phyloP scores from a whole-genome alignment of 1,140 invertebrate genomes.

The Lepidurus couesii region DNA sequence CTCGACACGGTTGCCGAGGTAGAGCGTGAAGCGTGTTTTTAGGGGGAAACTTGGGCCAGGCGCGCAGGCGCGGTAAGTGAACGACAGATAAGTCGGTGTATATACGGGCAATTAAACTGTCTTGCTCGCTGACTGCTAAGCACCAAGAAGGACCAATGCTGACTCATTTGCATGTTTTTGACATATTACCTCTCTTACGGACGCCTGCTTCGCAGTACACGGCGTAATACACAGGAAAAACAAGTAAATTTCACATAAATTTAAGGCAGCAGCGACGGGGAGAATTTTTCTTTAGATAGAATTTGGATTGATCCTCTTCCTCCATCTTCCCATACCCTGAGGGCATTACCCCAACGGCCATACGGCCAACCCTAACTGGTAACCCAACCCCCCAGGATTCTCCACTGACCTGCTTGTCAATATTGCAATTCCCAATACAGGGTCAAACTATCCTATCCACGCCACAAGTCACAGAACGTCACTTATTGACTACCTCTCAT shows the following conservation, averaged over 20 bases:
- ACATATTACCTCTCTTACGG: neutral
- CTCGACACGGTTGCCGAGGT: neutral
- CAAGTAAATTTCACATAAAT: too few species aligned
- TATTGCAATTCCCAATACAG: neutral
- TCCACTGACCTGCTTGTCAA: neutral
- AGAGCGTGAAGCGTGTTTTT: neutral
- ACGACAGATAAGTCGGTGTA: neutral
- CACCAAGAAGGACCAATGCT: constrained; percentile 9
- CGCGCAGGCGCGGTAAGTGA: neutral
- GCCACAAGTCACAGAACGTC: neutral
- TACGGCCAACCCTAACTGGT: too few species aligned
- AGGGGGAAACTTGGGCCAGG: neutral
- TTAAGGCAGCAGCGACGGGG: too few species aligned
- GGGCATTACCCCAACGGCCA: too few species aligned
- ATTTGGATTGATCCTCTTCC: too few species aligned
- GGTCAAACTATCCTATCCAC: neutral
- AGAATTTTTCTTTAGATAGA: too few species aligned
- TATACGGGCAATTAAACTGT: constrained; percentile 2
- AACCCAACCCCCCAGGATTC: too few species aligned
- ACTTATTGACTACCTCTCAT: constrained; percentile 10
- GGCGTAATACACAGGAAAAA: too few species aligned
- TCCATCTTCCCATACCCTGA: too few species aligned
- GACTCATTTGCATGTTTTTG: constrained; percentile 15
- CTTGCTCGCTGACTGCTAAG: constrained; percentile 2
- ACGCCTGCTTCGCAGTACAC: neutral